A percentile compares a stretch with the other conserved stretches of the same genome.
Conservation (phyloP, 2,888 invertebrate genomes). For the Deilephila porcellus region DNA sequence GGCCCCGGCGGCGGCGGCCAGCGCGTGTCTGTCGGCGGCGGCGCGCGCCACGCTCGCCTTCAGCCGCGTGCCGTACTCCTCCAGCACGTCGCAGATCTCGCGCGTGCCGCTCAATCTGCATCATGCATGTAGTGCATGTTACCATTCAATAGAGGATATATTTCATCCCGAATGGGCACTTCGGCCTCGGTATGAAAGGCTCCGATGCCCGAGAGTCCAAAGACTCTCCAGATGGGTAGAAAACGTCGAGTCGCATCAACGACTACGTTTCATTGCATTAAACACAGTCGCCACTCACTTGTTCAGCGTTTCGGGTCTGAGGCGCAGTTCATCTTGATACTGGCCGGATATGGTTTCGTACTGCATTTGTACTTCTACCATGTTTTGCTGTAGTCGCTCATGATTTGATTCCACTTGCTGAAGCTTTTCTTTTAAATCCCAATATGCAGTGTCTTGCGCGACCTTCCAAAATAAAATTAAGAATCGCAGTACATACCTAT, state of each 20-base stretch:
- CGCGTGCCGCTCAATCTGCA: slow-evolving; percentile 34
- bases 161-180: not conserved
- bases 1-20: slow-evolving; percentile 29
- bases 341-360: slow-evolving; percentile 69
- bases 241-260: too few species aligned
- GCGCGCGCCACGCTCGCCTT: slow-evolving; percentile 27
- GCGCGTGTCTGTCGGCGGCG: slow-evolving; percentile 28
- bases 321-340: slow-evolving; percentile 69
- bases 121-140: too few species aligned
- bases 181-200: too few species aligned
- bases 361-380: slow-evolving; percentile 77
- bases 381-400: slow-evolving; percentile 74
- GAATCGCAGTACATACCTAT: not conserved
- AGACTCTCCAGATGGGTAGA: too few species aligned
- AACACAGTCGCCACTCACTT: slow-evolving; percentile 50
- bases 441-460: slow-evolving; percentile 73
- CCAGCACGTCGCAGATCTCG: slow-evolving; percentile 39
- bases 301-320: slow-evolving; percentile 70
- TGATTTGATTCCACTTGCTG: slow-evolving; percentile 65
- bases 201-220: too few species aligned
- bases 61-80: slow-evolving; percentile 38
- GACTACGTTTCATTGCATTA: too few species aligned
- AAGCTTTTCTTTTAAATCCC: slow-evolving; percentile 71
- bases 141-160: not conserved
- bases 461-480: slow-evolving; percentile 54